Evolutionary conservation across 2,888 invertebrate species (phyloP), one percentile per base, ranked within the genome.

Genomic region (Harpalus rufipes): DNA sequence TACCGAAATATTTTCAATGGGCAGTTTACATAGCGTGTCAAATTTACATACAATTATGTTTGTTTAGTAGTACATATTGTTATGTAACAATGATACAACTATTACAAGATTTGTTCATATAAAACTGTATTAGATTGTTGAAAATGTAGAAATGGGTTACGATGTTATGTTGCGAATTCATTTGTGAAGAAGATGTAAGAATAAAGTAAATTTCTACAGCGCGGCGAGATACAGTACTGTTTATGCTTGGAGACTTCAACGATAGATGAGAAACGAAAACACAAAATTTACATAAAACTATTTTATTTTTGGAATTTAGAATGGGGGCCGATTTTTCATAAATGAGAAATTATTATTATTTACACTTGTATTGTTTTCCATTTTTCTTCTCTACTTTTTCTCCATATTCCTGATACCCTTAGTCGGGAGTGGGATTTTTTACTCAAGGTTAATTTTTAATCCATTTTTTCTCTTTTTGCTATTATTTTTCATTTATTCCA

Each of bases 41-140:
- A 74, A 74, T 74, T 74, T 51, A 74, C 72, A 74, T 74, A 74
- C 72, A 74, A 74, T 74, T 74, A 74, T 74, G 72, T 74, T 74
- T 74, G 72, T 74, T 74, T 74, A 74, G 72, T 74, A 74, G 72
- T 51, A 74, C 72, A 74, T 74, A 44, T 44, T 74, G 18, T 74
- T 74, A 74, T 74, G 72, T 74, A 74, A 74, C 72, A 74, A 74
- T 68, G 68, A 68, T 41, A 51, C 44, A 51, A 8, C 10, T 12
- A 51, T 51, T 51, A 51, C 44, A 10, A 8, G 44, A 74, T 74
- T 74, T 74, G 72, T 74, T 44, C 72, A 51, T 74, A 74, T 74
- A 74, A 39, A 68, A 68, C 32, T 12, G 12, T 14, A 32, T 68
- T 32, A 68, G 25, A 12, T 68, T 39, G 63, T 63, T 63, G 63